Base-by-base conservation (phyloP, 2,113 vertebrate species). In the Nannospalax galili region DNA sequence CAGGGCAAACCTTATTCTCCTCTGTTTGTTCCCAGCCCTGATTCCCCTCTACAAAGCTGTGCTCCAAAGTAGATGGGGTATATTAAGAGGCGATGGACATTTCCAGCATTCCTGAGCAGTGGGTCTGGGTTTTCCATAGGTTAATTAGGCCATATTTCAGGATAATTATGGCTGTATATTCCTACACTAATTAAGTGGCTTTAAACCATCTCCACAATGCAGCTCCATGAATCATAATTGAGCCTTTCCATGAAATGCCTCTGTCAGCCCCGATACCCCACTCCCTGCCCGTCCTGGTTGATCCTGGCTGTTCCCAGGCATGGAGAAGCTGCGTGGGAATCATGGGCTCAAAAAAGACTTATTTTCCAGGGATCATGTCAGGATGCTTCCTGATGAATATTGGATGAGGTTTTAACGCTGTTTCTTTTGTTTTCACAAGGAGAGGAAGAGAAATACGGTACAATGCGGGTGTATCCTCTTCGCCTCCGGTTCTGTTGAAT, bases 141-240 rank as follows among this genome's bases (percentile, higher is more conserved):
- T 98, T 98, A 98, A 98, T 98, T 98, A 98, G 98, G 98, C 97
- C 98, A 96, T 98, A 98, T 98, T 98, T 98, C 98, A 98, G 97
- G 96, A 98, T 98, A 98, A 98, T 98, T 98, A 98, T 45, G 96
- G 95, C 97, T 97, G 97, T 98, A 98, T 98, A 98, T 98, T 98
- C 98, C 96, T 97, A 93, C 97, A 97, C 97, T 98, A 98, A 98
- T 98, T 98, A 98, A 98, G 98, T 98, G 98, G 97, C 98, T 98
- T 98, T 98, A 98, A 98, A 98, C 98, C 97, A 96, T 98, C 96
- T 97, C 98, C 94, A 95, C 93, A 90, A 96, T 22, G 95, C 97
- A 95, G 97, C 96, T 98, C 94, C 81, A 85, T 97, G 98, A 98
- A 98, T 98, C 96, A 94, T 98, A 98, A 98, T 98, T 98, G 98